Evolutionary conservation across 2,113 vertebrate genomes (phyloP).

Genomic region (Phyllostomus discolor): DNA sequence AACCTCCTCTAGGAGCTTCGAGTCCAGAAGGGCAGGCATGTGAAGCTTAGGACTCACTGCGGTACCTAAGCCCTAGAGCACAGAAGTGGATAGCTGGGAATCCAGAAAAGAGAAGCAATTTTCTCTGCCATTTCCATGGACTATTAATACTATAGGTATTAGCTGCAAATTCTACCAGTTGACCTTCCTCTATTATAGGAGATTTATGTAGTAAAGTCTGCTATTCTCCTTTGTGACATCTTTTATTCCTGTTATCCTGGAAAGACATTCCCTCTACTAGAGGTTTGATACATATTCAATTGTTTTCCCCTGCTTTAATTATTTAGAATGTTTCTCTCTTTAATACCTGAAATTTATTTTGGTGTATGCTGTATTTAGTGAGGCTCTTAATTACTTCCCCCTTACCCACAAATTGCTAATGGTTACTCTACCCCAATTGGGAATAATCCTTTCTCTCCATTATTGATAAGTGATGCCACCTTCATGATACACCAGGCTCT

Average conservation of each 20-base stretch:
- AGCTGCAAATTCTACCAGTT: background rate
- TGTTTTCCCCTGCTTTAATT: background rate
- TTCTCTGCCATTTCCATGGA: background rate
- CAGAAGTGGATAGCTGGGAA: background rate
- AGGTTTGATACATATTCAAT: background rate
- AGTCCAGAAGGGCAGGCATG: background rate
- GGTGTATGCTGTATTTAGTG: background rate
- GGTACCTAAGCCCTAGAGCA: background rate
- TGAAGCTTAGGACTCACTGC: background rate
- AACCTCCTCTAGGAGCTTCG: background rate
- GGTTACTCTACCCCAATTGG: background rate
- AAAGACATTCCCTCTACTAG: background rate
- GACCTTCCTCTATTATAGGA: background rate
- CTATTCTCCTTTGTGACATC: background rate
- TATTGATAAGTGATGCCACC: background rate
- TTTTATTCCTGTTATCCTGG: background rate
- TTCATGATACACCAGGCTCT: background rate
- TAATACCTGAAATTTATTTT: background rate
- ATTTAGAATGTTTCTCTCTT: background rate
- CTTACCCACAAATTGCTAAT: background rate
- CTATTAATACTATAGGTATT: background rate
- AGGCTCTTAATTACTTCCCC: background rate
- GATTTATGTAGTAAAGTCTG: background rate
- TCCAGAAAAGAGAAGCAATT: background rate
- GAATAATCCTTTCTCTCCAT: background rate